Evolutionary conservation across 1,140 invertebrate genomes (phyloP).

Genomic region (Caenorhabditis inopinata): DNA sequence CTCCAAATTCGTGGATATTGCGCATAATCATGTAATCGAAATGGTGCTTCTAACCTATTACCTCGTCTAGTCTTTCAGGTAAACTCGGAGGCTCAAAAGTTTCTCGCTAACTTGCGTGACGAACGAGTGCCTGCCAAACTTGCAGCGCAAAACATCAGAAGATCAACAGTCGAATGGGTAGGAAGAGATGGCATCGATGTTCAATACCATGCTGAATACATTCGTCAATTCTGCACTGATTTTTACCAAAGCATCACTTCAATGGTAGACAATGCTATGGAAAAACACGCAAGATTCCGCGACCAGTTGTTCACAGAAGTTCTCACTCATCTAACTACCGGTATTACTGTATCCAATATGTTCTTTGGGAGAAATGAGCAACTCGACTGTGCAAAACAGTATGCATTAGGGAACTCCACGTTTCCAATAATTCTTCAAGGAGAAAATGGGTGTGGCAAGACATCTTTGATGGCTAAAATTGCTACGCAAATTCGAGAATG

Average conservation of each 20-base stretch:
- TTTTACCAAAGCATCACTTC: slow-evolving; percentile 92
- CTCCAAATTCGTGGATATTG: slow-evolving; percentile 88
- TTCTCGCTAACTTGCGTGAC: slow-evolving; percentile 85
- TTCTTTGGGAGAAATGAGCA: slow-evolving; percentile 42
- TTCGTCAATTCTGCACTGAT: slow-evolving; percentile 89
- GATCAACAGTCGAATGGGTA: slow-evolving; percentile 94
- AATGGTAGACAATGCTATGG: slow-evolving; percentile 79
- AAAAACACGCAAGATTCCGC: slow-evolving; percentile 88
- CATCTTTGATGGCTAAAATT: slow-evolving; percentile 87
- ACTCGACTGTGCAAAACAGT: slow-evolving; percentile 24
- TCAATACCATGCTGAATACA: slow-evolving; percentile 88
- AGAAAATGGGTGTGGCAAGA: slow-evolving; percentile 94
- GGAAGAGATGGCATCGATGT: slow-evolving; percentile 87
- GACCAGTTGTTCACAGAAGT: slow-evolving; percentile 93
- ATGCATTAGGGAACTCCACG: slow-evolving; percentile 20
- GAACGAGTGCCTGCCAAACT: slow-evolving; percentile 82
- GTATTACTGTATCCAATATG: slow-evolving; percentile 78
- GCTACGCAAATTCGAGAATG: slow-evolving; percentile 73
- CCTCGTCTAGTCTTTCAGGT: too few relatives aligned
- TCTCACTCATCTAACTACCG: slow-evolving; percentile 91
- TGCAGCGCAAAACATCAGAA: slow-evolving; percentile 77
- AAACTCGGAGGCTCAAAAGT: slow-evolving; percentile 86
- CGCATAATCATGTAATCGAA: slow-evolving; percentile 67
- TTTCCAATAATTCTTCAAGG: slow-evolving; percentile 69
- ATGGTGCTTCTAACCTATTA: too few relatives aligned